Evolutionary conservation across 2,113 vertebrate genomes (phyloP).

Genomic region (Oreochromis aureus): DNA sequence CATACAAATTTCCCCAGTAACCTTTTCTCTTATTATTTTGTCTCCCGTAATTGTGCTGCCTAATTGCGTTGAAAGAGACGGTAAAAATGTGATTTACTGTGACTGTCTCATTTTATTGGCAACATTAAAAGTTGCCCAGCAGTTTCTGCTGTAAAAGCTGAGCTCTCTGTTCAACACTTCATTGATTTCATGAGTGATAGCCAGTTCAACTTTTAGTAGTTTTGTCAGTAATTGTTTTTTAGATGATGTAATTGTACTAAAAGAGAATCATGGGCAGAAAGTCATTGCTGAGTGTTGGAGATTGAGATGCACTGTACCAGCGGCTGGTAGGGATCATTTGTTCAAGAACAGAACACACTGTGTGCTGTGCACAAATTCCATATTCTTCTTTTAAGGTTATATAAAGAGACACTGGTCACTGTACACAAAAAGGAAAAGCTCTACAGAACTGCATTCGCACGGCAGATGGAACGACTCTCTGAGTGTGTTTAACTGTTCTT

Average conservation of each 20-base stretch:
- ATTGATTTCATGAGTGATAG: constrained; percentile 22
- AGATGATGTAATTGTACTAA: not conserved
- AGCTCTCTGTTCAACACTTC: not conserved
- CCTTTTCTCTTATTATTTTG: not conserved
- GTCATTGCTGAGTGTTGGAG: not conserved
- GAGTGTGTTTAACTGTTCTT: not conserved
- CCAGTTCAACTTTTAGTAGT: not conserved
- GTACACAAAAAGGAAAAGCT: not conserved
- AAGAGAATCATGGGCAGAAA: not conserved
- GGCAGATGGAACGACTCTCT: constrained; percentile 15
- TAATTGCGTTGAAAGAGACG: not conserved
- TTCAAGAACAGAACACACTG: not conserved
- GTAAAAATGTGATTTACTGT: not conserved
- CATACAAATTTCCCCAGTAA: not conserved
- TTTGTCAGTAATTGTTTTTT: constrained; percentile 15
- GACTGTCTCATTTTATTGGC: not conserved
- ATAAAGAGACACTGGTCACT: not conserved
- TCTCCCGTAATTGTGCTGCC: not conserved
- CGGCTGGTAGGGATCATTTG: not conserved
- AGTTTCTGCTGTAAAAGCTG: not conserved
- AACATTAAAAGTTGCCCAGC: not conserved
- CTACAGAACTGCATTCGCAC: not conserved
- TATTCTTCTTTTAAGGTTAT: not conserved
- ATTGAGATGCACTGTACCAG: not conserved
- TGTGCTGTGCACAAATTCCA: not conserved